Conservation (phyloP, 2,797 vertebrate species). For the Esox lucius region DNA sequence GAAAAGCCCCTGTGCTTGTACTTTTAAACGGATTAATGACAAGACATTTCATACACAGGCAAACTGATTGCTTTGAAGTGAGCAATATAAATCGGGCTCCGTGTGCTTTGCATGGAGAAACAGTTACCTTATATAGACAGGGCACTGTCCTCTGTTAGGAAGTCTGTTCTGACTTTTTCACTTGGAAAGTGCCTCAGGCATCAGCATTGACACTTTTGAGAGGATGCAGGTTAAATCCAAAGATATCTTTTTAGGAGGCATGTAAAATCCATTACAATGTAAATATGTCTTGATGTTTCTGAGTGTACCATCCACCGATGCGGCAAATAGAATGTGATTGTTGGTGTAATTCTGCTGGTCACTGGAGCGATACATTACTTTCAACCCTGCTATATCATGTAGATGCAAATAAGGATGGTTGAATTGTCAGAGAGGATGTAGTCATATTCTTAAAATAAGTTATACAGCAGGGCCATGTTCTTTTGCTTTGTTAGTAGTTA, state of each 20-base stretch:
- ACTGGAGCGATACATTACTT: not conserved
- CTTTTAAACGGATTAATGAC: conserved; percentile 49
- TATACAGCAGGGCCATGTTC: not conserved
- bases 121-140: conserved; percentile 50
- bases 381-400: not conserved
- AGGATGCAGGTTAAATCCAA: conserved; percentile 3
- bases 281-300: not conserved
- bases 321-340: not conserved
- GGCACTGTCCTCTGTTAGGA: not conserved
- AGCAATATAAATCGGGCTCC: conserved; percentile 8
- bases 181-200: conserved; percentile 10
- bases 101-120: conserved; percentile 13
- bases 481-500: not conserved
- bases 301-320: not conserved
- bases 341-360: not conserved
- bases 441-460: not conserved
- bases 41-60: conserved; percentile 30
- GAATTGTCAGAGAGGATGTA: not conserved
- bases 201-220: conserved; percentile 13
- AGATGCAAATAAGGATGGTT: not conserved
- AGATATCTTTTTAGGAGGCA: not conserved
- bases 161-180: not conserved
- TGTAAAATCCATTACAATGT: not conserved
- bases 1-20: conserved; percentile 48
- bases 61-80: conserved; percentile 34